Conservation (phyloP, 2,888 invertebrate species). For the Morpho achilles region DNA sequence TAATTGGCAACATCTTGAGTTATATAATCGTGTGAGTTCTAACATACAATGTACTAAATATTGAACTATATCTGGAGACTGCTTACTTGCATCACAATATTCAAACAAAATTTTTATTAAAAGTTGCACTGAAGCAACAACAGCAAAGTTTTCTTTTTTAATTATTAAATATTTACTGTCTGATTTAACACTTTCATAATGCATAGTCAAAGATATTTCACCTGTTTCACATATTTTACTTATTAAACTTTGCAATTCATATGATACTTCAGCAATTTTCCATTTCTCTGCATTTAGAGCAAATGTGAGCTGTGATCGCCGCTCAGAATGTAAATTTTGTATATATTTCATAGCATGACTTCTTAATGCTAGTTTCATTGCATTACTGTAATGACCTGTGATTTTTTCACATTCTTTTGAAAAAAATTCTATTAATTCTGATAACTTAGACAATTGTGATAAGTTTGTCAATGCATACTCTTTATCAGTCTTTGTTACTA, state of each 20-base stretch:
- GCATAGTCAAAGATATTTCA: constrained; percentile 60
- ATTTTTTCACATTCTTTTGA: constrained; percentile 86
- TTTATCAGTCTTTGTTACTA: constrained; percentile 87
- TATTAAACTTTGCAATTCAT: constrained; percentile 92
- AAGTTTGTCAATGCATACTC: constrained; percentile 84
- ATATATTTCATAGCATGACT: constrained; percentile 95
- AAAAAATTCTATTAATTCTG: constrained; percentile 88
- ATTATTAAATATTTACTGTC: constrained; percentile 80
- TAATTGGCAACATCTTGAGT: constrained; percentile 94
- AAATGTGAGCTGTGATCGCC: constrained; percentile 90
- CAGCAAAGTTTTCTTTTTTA: constrained; percentile 85
- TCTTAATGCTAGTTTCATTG: constrained; percentile 89
- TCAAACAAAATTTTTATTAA: constrained; percentile 94
- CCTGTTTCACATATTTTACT: constrained; percentile 81
- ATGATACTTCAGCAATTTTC: constrained; percentile 95
- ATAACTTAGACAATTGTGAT: constrained; percentile 87
- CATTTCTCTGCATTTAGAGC: constrained; percentile 95
- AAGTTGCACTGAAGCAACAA: constrained; percentile 90
- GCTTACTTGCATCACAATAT: constrained; percentile 90
- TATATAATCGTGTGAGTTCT: constrained; percentile 93
- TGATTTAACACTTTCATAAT: constrained; percentile 58
- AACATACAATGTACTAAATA: constrained; percentile 90
- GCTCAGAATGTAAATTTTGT: constrained; percentile 92
- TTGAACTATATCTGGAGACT: constrained; percentile 88
- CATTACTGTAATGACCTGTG: constrained; percentile 87